Evolutionary conservation across 2,113 vertebrate genomes (phyloP).

Genomic region (Melanostigma gelatinosum): DNA sequence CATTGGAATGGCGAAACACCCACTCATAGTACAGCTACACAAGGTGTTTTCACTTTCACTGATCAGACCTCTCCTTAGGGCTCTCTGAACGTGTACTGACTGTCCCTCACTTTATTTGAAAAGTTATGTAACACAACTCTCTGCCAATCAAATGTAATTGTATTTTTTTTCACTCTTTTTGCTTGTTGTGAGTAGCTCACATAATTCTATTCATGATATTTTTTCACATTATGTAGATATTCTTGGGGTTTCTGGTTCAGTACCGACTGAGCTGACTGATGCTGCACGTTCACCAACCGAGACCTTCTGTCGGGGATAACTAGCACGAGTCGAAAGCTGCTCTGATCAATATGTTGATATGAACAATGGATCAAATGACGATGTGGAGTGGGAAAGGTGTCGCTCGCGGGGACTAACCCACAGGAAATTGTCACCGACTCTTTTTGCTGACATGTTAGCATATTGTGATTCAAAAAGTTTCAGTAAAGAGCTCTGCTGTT

Average conservation of each 20-base stretch:
- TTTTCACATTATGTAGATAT: neutral
- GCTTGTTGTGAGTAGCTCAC: neutral
- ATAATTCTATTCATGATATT: neutral
- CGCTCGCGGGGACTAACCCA: neutral
- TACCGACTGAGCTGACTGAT: neutral
- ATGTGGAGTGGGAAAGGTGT: neutral
- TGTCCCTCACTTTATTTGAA: neutral
- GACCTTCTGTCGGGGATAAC: neutral
- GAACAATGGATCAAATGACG: neutral
- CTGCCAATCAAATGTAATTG: neutral
- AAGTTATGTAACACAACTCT: neutral
- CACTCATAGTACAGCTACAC: neutral
- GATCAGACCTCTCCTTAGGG: constrained; percentile 8
- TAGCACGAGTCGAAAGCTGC: neutral
- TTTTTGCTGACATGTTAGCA: neutral
- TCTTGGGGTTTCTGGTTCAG: neutral
- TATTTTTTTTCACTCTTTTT: neutral
- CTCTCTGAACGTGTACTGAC: too few species aligned
- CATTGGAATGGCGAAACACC: neutral
- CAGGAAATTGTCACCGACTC: neutral
- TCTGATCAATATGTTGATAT: neutral
- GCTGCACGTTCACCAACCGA: neutral
- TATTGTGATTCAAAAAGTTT: neutral
- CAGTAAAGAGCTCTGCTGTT: neutral
- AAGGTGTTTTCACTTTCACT: constrained; percentile 30